These are phyloP conservation scores for Nematostella vectensis DNA, from an alignment of 92 coral and sea anemone genomes.

Conservation along the genomic window DNA sequence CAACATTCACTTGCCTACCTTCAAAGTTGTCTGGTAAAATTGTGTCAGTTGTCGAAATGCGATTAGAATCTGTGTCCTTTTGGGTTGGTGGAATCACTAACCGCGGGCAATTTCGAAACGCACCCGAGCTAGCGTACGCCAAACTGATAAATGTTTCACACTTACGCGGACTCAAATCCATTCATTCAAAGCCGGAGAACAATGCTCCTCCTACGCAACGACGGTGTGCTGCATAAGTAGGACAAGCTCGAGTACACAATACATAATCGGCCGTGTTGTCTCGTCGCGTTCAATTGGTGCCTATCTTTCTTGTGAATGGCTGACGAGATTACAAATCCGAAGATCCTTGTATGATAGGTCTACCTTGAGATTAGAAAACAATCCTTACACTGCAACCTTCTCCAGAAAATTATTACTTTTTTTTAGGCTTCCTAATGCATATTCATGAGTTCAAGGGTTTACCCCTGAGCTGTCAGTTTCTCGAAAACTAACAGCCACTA, in stretches of 20 bases:
- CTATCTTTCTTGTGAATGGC: background rate
- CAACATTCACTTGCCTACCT: background rate
- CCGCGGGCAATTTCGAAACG: constrained; percentile 26
- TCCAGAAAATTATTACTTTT: no score
- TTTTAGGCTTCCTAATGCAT: no score
- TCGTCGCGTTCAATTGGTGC: background rate
- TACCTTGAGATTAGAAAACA: no score
- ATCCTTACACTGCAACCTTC: no score
- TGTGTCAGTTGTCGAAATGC: background rate
- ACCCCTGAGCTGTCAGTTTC: background rate
- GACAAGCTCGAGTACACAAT: background rate
- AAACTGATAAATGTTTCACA: constrained; percentile 49
- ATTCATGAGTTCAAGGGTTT: constrained; percentile 14
- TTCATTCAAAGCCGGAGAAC: constrained; percentile 70
- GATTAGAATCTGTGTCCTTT: constrained; percentile 6
- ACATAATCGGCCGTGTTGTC: background rate
- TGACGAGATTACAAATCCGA: background rate
- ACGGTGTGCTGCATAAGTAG: constrained; percentile 8
- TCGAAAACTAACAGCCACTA: constrained; percentile 11
- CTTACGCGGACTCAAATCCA: constrained; percentile 74
- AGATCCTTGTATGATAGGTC: no score
- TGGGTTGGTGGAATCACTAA: constrained; percentile 2
- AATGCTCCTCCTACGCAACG: constrained; percentile 65
- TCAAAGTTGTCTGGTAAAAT: background rate
- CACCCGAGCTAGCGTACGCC: constrained; percentile 41